Percentiles rank a stretch among this genome's conserved stretches.
Evolutionary conservation across 2,797 vertebrate genomes (phyloP).

Genomic region (Rachycentron canadum): DNA sequence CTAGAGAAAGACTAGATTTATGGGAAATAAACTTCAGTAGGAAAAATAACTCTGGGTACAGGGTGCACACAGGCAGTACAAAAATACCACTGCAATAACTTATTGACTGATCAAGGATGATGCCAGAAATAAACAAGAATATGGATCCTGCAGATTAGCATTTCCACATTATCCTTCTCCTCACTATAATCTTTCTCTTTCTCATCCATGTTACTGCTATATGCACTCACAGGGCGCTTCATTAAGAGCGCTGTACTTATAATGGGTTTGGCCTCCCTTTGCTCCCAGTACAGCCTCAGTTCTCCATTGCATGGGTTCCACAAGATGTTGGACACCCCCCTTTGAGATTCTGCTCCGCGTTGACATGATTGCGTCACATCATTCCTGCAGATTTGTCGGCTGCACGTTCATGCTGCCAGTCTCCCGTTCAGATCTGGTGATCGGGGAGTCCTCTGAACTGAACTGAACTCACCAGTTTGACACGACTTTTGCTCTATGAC

Average conservation of each 20-base stretch:
- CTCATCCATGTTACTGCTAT: slow-evolving; percentile 11
- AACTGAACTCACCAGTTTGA: slow-evolving; percentile 1
- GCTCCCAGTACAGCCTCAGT: neutral
- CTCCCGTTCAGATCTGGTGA: neutral
- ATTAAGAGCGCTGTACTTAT: neutral
- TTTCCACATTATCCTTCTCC: slow-evolving; percentile 3
- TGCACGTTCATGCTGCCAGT: neutral
- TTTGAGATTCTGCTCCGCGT: no score
- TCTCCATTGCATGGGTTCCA: neutral
- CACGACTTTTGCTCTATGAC: no score
- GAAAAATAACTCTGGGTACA: neutral
- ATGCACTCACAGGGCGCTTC: neutral
- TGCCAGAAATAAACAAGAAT: slow-evolving; percentile 35
- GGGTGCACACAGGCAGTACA: neutral
- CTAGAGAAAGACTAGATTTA: neutral
- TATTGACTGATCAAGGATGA: slow-evolving; percentile 31
- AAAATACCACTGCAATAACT: slow-evolving; percentile 9
- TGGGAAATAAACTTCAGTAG: neutral
- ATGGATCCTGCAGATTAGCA: slow-evolving; percentile 29
- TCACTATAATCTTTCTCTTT: neutral
- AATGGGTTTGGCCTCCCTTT: neutral
- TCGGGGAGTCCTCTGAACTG: neutral
- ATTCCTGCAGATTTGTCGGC: neutral
- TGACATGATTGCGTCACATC: no score
- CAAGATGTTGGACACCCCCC: neutral